phyloP scores from a whole-genome alignment of 2,113 vertebrate genomes.

The Zapus hudsonius region DNA sequence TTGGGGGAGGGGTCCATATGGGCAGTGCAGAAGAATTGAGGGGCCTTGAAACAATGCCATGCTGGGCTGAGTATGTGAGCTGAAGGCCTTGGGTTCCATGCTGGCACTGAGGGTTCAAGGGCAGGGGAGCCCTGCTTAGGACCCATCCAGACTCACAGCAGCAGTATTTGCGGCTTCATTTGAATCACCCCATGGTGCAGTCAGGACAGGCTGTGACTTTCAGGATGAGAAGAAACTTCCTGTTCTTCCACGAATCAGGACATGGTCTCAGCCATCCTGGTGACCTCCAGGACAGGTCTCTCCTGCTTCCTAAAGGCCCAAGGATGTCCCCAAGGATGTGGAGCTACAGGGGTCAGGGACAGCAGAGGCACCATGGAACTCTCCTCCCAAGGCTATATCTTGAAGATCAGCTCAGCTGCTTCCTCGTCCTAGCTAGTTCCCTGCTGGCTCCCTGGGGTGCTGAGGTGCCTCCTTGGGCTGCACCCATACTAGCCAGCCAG shows the following conservation, averaged over 20 bases:
- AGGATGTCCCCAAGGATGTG: neutral
- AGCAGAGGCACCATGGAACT: neutral
- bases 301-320: neutral
- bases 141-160: neutral
- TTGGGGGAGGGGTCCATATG: neutral
- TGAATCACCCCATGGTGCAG: neutral
- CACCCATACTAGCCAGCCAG: neutral
- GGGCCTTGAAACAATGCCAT: neutral
- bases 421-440: neutral
- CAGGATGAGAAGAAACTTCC: neutral
- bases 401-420: neutral
- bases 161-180: neutral
- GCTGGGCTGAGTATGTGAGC: too few relatives aligned
- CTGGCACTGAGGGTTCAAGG: too few relatives aligned
- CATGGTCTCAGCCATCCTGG: too few relatives aligned
- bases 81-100: too few relatives aligned
- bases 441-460: neutral
- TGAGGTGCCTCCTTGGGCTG: neutral
- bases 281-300: too few relatives aligned
- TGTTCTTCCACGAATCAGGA: neutral
- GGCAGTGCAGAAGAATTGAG: neutral
- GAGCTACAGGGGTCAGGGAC: neutral
- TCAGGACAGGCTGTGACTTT: neutral
- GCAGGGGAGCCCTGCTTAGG: neutral
- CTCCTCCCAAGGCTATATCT: accelerated